Evolutionary conservation across 1,140 invertebrate species (phyloP).

Genomic region (Listronotus bonariensis): DNA sequence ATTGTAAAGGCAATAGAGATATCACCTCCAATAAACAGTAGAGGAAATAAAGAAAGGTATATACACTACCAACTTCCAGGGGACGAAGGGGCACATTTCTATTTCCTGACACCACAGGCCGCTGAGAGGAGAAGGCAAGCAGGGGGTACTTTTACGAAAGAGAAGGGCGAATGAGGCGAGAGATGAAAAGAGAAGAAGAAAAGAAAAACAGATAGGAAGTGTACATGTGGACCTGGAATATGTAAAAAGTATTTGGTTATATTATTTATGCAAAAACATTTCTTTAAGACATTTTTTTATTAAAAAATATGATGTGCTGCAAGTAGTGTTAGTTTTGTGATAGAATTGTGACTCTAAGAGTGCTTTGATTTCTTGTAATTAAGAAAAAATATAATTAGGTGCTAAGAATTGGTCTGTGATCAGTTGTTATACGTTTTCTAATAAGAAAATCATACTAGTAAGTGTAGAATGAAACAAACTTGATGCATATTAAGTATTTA

Average conservation of each 20-base stretch:
- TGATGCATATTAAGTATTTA: too few relatives aligned
- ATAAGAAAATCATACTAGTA: background rate
- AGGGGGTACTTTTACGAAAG: slow-evolving; percentile 14
- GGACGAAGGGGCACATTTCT: slow-evolving; percentile 70
- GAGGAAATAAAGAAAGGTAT: slow-evolving; percentile 19
- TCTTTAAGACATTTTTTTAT: too few relatives aligned
- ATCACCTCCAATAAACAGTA: background rate
- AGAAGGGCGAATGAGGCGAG: slow-evolving; percentile 25
- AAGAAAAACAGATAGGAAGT: background rate
- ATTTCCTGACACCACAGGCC: slow-evolving; percentile 74
- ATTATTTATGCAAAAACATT: too few relatives aligned
- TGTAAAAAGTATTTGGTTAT: too few relatives aligned
- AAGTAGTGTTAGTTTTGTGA: too few relatives aligned
- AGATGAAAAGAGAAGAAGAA: slow-evolving; percentile 24
- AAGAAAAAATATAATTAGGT: too few relatives aligned
- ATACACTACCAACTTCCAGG: slow-evolving; percentile 62
- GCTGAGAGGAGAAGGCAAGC: slow-evolving; percentile 53
- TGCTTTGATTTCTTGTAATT: too few relatives aligned
- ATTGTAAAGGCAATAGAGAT: slow-evolving; percentile 40
- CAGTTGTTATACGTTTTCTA: background rate
- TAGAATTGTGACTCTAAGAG: too few relatives aligned
- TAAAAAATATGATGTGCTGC: too few relatives aligned
- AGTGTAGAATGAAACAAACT: too few relatives aligned
- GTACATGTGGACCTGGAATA: background rate
- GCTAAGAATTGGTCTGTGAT: slow-evolving; percentile 22